phyloP scores from a whole-genome alignment of 1,140 invertebrate species.

The Caenorhabditis tropicalis region DNA sequence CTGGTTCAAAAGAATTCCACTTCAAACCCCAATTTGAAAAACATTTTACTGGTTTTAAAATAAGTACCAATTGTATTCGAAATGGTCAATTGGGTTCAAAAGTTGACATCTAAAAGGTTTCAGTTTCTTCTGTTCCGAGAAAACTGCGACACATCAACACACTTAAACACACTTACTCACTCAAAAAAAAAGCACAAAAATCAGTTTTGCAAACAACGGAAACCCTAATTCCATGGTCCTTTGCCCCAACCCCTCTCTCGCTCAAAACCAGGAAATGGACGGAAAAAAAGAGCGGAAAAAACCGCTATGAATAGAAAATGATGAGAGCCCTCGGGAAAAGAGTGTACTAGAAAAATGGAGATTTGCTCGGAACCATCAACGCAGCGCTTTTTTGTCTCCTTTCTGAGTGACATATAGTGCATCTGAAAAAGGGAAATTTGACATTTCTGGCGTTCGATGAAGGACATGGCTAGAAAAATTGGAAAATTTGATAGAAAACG shows the following conservation, averaged over 20 bases:
- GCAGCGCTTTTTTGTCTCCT: too few relatives aligned
- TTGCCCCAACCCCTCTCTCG: background rate
- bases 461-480: too few relatives aligned
- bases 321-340: constrained; percentile 15
- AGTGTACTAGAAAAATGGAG: background rate
- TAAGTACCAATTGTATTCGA: too few relatives aligned
- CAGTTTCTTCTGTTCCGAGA: too few relatives aligned
- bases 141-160: background rate
- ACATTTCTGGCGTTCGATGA: too few relatives aligned
- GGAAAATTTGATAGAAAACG: background rate
- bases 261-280: background rate
- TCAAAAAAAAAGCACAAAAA: constrained; percentile 22
- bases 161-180: too few relatives aligned
- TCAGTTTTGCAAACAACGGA: constrained; percentile 3
- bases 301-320: constrained; percentile 34
- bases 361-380: background rate
- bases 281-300: background rate
- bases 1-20: background rate
- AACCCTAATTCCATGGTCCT: constrained; percentile 6
- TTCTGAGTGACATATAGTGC: background rate
- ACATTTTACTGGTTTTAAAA: too few relatives aligned
- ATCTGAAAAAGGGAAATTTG: background rate
- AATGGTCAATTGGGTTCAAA: too few relatives aligned
- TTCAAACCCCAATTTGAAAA: too few relatives aligned
- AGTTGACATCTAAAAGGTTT: too few relatives aligned